Percentiles rank a stretch among this genome's conserved stretches.
phyloP scores from a whole-genome alignment of 2,797 vertebrate species.

The Chiroxiphia lanceolata region DNA sequence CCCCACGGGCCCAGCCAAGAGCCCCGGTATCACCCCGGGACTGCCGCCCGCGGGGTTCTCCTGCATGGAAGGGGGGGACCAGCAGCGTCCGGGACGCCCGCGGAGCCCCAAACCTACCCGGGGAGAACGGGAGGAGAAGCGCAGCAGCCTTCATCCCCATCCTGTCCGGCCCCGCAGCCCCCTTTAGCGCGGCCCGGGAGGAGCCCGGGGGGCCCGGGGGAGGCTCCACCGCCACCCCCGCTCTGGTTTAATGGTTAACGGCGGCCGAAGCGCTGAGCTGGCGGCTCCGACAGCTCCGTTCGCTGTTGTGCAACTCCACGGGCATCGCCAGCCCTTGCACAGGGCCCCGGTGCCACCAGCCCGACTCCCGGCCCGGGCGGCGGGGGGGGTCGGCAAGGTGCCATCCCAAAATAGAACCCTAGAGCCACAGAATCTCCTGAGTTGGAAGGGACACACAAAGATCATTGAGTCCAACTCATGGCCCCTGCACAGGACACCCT shows the following conservation, averaged over 20 bases:
- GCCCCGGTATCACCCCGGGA: neutral
- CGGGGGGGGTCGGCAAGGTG: neutral
- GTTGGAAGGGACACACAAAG: neutral
- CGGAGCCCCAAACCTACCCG: neutral
- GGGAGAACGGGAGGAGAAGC: neutral
- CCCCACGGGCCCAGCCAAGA: neutral
- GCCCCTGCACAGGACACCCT: too few relatives aligned
- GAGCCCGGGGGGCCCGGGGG: neutral
- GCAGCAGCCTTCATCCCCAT: neutral
- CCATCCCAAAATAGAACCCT: neutral
- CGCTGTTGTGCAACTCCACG: constrained; percentile 12
- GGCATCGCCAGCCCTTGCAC: neutral
- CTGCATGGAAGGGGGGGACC: neutral
- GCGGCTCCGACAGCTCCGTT: neutral
- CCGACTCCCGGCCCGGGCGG: neutral
- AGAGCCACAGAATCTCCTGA: neutral
- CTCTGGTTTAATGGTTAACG: constrained; percentile 64
- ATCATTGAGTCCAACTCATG: neutral
- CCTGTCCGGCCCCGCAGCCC: neutral
- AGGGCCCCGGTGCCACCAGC: neutral
- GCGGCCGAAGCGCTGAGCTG: neutral
- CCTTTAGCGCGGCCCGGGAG: neutral
- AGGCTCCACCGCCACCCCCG: neutral
- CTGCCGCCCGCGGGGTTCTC: fast-evolving
- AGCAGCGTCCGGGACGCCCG: fast-evolving